Evolutionary conservation across 2,797 vertebrate species (phyloP).

Genomic region (Emys orbicularis): DNA sequence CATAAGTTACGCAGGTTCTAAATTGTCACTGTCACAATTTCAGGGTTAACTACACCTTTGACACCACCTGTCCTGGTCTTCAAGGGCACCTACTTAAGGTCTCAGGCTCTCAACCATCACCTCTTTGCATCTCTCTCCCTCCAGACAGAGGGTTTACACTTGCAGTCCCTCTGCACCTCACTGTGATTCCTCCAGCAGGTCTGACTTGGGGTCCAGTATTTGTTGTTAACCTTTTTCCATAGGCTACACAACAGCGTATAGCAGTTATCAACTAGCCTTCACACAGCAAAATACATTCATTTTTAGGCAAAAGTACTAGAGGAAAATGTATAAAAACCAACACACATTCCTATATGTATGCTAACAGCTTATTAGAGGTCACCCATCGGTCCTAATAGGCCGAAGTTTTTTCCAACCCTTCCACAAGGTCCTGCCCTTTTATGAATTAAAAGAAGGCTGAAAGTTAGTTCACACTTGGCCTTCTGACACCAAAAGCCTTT

Average conservation of each 20-base stretch:
- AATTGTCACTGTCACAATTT: background rate
- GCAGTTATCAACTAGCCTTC: background rate
- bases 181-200: background rate
- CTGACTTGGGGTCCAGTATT: background rate
- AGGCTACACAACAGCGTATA: background rate
- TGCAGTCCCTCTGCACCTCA: background rate
- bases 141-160: background rate
- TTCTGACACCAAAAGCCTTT: background rate
- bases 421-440: background rate
- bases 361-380: background rate
- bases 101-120: background rate
- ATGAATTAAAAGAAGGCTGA: background rate
- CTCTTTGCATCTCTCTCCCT: background rate
- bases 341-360: background rate
- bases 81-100: background rate
- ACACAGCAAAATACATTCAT: background rate
- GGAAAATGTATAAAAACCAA: background rate
- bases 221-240: background rate
- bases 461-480: background rate
- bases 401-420: background rate
- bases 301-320: background rate
- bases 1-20: background rate
- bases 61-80: background rate
- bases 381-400: background rate
- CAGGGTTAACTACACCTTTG: background rate